A percentile compares a stretch with the other conserved stretches of the same genome.
Evolutionary conservation across 1,140 invertebrate species (phyloP).

Genomic region (Drosophila azteca): DNA sequence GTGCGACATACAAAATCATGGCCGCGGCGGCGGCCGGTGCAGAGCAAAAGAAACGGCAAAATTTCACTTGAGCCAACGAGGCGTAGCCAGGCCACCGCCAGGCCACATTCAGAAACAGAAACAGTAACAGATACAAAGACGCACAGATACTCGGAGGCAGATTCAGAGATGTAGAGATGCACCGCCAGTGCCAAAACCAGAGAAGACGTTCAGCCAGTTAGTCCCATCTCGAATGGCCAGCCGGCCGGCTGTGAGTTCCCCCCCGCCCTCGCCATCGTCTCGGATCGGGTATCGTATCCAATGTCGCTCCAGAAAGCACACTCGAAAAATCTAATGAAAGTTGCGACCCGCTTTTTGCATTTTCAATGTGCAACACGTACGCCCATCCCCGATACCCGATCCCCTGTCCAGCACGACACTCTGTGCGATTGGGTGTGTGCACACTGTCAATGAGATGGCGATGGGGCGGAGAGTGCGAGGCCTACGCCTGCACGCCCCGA

Average conservation of each 20-base stretch:
- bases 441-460: conserved; percentile 47
- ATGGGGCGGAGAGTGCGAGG: background rate
- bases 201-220: too few species aligned
- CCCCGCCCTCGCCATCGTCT: background rate
- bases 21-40: conserved; percentile 28
- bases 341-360: conserved; percentile 76
- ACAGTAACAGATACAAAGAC: too few species aligned
- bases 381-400: background rate
- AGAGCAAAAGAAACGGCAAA: too few species aligned
- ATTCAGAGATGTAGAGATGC: too few species aligned
- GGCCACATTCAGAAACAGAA: too few species aligned
- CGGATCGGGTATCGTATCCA: conserved; percentile 41
- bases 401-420: too few species aligned
- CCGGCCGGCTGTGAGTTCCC: background rate
- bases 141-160: too few species aligned
- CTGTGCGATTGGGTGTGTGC: background rate
- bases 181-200: too few species aligned
- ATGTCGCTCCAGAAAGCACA: conserved; percentile 61
- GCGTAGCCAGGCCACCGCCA: conserved; percentile 26
- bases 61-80: conserved; percentile 64
- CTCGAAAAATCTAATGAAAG: conserved; percentile 76
- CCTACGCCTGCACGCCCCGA: conserved; percentile 51
- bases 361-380: conserved; percentile 65
- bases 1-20: conserved; percentile 79
- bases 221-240: conserved; percentile 7